Evolutionary conservation across 2,888 invertebrate genomes (phyloP), one percentile per base, ranked within the genome.

Genomic region (Spisula subtruncata): DNA sequence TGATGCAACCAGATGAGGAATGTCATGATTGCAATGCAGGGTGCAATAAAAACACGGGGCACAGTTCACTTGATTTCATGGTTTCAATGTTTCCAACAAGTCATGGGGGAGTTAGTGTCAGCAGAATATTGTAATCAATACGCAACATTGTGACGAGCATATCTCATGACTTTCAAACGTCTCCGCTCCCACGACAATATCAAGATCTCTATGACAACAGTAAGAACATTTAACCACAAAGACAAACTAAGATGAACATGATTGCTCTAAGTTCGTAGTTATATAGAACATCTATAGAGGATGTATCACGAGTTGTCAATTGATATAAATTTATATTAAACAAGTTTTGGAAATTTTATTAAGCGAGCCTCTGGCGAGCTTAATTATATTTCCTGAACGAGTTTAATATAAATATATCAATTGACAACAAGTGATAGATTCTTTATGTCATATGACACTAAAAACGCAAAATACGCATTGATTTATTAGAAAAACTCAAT

Each of bases 71-170:
- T 25, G 60, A n/a, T 66, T 66, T n/a, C 5, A 66, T 66, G 60
- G 25, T 10, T n/a, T 66, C 25, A 25, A 66, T 66, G 60, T n/a
- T 66, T n/a, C 0, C 60, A 66, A 25, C 60, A 25, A 25, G 60
- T 66, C 60, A 66, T 66, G 25, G 5, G 60, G 60, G 60, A 66
- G 60, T 75, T 66, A 35, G 75, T 35, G 75, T 32, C 29, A 75
- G 35, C 18, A 18, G n/a, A 75, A 25, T 75, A 8, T 32, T 35
- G 8, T 6, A 32, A 32, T 75, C 75, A 75, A 75, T 32, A 75
- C 35, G 5, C 35, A 16, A 66, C 0, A n/a, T 6, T 25, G 25
- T 66, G 60, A 25, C 10, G 10, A 66, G 20, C 60, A 66, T 25
- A 75, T 75, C 35, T 75, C 35, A 8, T 14, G 1, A 2, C 32